Percentiles rank a stretch among this genome's conserved stretches.
These are phyloP conservation scores for Campoplex capitator DNA, from an alignment of 2,888 invertebrate species.

Conservation along the genomic window DNA sequence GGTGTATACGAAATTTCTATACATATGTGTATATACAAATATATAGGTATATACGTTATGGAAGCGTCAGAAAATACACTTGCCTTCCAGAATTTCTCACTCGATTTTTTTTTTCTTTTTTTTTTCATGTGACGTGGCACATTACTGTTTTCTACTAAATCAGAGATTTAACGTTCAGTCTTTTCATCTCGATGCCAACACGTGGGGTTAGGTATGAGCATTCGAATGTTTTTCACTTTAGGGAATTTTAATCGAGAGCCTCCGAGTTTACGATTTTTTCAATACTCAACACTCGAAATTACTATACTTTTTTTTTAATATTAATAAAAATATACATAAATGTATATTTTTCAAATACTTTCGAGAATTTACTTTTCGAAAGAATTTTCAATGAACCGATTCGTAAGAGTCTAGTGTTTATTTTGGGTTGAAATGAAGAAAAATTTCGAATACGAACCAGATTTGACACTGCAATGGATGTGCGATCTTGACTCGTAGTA, in stretches of 20 bases:
- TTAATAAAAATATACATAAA: neutral
- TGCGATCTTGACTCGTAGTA: conserved; percentile 97
- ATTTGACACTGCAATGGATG: conserved; percentile 98
- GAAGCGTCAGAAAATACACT: conserved; percentile 17
- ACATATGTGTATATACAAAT: neutral
- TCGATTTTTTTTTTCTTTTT: conserved; percentile 8
- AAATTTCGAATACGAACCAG: conserved; percentile 89
- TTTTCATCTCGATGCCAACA: conserved; percentile 44
- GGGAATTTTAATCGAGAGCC: conserved; percentile 28
- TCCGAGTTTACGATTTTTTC: conserved; percentile 41
- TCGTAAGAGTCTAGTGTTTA: neutral
- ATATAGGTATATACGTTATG: neutral
- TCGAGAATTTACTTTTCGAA: neutral
- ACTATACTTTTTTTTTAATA: neutral
- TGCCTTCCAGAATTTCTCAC: conserved; percentile 30
- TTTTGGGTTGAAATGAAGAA: neutral
- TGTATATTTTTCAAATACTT: neutral
- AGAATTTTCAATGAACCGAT: neutral
- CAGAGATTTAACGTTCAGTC: conserved; percentile 83
- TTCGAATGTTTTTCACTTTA: conserved; percentile 6
- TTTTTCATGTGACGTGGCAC: conserved; percentile 58
- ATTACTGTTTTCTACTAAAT: conserved; percentile 85
- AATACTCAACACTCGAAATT: conserved; percentile 7
- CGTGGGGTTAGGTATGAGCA: conserved; percentile 9
- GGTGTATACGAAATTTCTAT: conserved; percentile 4